Evolutionary conservation across 1,140 invertebrate genomes (phyloP).

Genomic region (Danaus plexippus): DNA sequence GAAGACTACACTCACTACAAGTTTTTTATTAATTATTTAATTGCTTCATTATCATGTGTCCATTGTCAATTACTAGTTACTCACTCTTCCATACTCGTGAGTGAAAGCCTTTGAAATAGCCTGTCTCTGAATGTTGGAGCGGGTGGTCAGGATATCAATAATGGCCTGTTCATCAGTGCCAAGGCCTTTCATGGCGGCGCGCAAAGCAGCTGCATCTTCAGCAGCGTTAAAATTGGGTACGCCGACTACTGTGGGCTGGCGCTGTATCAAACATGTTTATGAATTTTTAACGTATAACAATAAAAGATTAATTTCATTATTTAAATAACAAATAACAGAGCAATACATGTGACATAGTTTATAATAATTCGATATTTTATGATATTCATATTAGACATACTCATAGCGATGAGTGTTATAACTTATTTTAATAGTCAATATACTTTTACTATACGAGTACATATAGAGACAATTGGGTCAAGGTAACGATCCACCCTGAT

Average conservation of each 20-base stretch:
- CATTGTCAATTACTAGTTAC: constrained; percentile 9
- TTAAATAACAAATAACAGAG: constrained; percentile 1
- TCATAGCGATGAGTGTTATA: neutral
- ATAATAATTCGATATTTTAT: neutral
- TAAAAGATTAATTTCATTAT: neutral
- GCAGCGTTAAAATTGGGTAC: constrained; percentile 75
- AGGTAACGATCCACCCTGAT: constrained; percentile 21
- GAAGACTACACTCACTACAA: no score
- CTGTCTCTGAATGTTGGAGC: constrained; percentile 79
- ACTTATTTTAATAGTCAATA: neutral
- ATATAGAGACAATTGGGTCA: constrained; percentile 14
- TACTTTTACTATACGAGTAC: constrained; percentile 1
- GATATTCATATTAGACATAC: neutral
- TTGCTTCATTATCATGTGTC: no score
- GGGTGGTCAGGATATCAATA: constrained; percentile 78
- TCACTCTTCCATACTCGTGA: constrained; percentile 82
- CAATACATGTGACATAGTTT: neutral
- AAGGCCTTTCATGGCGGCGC: constrained; percentile 83
- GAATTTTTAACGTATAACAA: neutral
- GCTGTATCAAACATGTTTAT: constrained; percentile 33
- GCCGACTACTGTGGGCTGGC: constrained; percentile 75
- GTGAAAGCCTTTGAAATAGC: constrained; percentile 79
- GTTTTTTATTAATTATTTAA: no score
- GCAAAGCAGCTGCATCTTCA: constrained; percentile 78
- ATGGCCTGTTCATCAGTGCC: constrained; percentile 85